These are phyloP conservation scores for Ridgeia piscesae DNA, from an alignment of 1,140 invertebrate genomes.

Conservation along the genomic window DNA sequence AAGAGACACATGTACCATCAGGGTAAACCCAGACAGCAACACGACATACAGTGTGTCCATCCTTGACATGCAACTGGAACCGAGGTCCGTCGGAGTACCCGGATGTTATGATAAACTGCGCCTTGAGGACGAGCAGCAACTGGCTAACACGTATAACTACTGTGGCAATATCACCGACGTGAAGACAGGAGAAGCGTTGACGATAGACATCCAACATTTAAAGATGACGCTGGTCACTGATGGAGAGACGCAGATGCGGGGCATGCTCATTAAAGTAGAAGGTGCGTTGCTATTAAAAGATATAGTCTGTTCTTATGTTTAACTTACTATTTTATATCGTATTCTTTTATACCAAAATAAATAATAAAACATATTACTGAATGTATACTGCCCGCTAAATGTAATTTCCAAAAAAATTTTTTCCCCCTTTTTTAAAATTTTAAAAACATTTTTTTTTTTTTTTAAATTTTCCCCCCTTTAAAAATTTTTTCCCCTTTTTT, in stretches of 20 bases:
- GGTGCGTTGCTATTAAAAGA: too few species aligned
- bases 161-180: background rate
- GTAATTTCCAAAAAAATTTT: too few species aligned
- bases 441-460: too few species aligned
- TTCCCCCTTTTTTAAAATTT: too few species aligned
- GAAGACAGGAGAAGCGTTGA: background rate
- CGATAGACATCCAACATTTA: background rate
- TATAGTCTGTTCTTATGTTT: too few species aligned
- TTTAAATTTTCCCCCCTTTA: too few species aligned
- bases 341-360: too few species aligned
- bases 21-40: background rate
- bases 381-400: too few species aligned
- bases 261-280: background rate
- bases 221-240: background rate
- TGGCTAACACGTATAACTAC: background rate
- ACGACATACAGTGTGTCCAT: background rate
- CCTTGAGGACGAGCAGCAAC: background rate
- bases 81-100: background rate
- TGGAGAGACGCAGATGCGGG: background rate
- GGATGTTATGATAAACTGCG: background rate
- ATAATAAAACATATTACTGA: too few species aligned
- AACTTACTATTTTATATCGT: too few species aligned
- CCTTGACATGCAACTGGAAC: background rate
- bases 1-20: background rate
- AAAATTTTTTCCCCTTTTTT: too few species aligned